Evolutionary conservation across 2,888 invertebrate genomes (phyloP), one percentile per base, ranked within the genome.

Genomic region (Drosophila nr. medialis): DNA sequence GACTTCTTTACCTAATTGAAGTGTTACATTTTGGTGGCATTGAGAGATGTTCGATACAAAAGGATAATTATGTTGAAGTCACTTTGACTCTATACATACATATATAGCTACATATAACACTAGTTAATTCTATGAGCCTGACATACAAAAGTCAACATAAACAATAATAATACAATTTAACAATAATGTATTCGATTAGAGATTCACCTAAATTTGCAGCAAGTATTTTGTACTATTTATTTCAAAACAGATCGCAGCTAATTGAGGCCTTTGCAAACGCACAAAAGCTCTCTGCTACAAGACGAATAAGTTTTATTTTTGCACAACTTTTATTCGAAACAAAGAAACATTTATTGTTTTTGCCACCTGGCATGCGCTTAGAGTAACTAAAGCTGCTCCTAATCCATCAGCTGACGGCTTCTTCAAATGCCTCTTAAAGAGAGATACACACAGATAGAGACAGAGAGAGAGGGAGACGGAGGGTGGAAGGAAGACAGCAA

Each of bases 1-100:
- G 34, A 48, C 60, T 49, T 27, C 65, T 42, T 42, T 36, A 50
- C 53, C 59, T 38, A 36, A 30, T 56, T 55, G 36, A 40, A 49
- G 24, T 40, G 15, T 40, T 60, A 48, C 62, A 48, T 49, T 48
- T 54, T 49, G 29, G 7, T 45, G 62, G 53, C 77, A 73, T 38
- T 73, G 58, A 54, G 4, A 21, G 24, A 42, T 63, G 45, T 2
- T 29, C 29, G 30, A 42, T 21, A 32, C 11, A 30, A 51, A 18
- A 13, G 18, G 15, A 48, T 60, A 61, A 49, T 40, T 50, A 49
- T 56, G 18, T 51, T n/a, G 4, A 24, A 53, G 11, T 61, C 24
- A 24, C 30, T 29, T 5, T 13, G 15, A 11, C 24, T 18, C 11
- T 11, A n/a, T n/a, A n/a, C n/a, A 24, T 10, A 2, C 11, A 4